Evolutionary conservation across 2,113 vertebrate genomes (phyloP).

Genomic region (Cranoglanis bouderius): DNA sequence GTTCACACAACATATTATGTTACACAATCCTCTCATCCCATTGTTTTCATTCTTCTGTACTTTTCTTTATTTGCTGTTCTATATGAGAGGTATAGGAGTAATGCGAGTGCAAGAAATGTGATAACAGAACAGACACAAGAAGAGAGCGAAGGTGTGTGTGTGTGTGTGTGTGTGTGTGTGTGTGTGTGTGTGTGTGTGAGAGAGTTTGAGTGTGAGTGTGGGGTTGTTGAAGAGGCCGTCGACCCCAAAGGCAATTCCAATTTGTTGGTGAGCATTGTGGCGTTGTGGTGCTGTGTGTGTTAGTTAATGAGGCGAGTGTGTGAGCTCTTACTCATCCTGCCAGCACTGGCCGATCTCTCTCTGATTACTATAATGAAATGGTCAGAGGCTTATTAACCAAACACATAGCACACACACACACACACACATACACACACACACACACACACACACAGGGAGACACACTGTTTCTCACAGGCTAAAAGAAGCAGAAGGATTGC

Average conservation of each 20-base stretch:
- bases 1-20: neutral
- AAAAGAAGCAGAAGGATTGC: conserved; percentile 41
- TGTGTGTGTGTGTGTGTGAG: neutral
- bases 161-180: conserved; percentile 33
- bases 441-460: conserved; percentile 30
- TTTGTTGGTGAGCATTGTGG: conserved; percentile 69
- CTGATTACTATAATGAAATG: conserved; percentile 83
- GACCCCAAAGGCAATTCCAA: conserved; percentile 74
- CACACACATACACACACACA: neutral
- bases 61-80: conserved; percentile 16
- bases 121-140: conserved; percentile 28
- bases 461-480: conserved; percentile 1
- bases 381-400: conserved; percentile 80
- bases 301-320: conserved; percentile 80
- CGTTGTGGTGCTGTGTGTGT: conserved; percentile 56
- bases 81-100: conserved; percentile 9
- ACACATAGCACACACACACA: conserved; percentile 47
- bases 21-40: conserved; percentile 1
- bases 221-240: conserved; percentile 41
- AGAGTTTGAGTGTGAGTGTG: neutral
- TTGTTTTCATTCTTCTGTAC: neutral
- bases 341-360: conserved; percentile 70
- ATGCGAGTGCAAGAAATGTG: conserved; percentile 38
- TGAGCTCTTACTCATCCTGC: conserved; percentile 80
- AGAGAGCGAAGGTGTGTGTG: conserved; percentile 16